These are phyloP conservation scores for Todiramphus saurophagus DNA, from an alignment of 2,113 vertebrate species.

Conservation along the genomic window DNA sequence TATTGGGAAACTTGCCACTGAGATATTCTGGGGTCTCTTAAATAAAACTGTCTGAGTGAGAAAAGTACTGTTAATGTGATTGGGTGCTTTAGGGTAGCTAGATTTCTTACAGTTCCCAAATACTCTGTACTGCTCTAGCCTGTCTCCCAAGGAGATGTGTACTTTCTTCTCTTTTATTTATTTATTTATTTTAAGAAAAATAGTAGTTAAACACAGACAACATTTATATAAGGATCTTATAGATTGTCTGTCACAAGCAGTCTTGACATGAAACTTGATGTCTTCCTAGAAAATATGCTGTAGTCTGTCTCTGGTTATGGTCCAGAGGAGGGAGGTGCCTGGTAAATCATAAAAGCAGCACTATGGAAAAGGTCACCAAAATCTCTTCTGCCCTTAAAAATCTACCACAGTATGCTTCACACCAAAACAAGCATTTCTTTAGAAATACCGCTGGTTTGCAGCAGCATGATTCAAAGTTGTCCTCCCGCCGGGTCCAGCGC, in stretches of 20 bases:
- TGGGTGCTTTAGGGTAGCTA: background rate
- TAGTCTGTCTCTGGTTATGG: background rate
- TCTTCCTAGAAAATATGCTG: background rate
- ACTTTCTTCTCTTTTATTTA: too few species aligned
- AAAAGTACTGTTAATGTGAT: background rate
- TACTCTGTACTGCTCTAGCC: background rate
- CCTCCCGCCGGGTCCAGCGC: fast-evolving
- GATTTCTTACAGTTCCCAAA: background rate
- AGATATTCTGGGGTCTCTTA: background rate
- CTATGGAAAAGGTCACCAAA: background rate
- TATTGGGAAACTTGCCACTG: background rate
- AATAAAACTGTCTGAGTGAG: background rate
- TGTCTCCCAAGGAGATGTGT: background rate
- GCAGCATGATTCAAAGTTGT: background rate
- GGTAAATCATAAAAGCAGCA: background rate
- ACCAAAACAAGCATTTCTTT: background rate
- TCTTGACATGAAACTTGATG: background rate
- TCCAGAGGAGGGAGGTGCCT: background rate
- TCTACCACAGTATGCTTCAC: background rate
- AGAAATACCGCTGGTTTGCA: background rate
- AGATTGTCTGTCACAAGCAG: background rate
- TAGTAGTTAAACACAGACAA: background rate
- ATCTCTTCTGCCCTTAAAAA: background rate
- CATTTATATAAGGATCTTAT: background rate
- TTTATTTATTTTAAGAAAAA: background rate